Base-by-base conservation (phyloP, 2,113 vertebrate species). In the Semicossyphus pulcher region DNA sequence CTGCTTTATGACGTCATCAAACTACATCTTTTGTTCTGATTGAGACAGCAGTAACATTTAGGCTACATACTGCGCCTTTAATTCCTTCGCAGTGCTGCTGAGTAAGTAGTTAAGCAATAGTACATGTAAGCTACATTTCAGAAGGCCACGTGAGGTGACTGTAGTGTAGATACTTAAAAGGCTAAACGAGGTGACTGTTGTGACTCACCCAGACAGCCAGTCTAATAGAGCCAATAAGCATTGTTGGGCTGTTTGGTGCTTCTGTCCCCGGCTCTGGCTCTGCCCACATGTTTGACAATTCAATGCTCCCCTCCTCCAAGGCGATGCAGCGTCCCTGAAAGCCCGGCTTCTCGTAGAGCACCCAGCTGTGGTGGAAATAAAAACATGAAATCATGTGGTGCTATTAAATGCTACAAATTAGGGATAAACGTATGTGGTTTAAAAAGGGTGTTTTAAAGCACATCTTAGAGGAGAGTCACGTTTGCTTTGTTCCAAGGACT, bases 271-370 rank as follows among this genome's bases (percentile, higher is more conserved):
- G 16, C 11, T 7, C 86, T 28, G 89, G 80, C 58, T 94, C 86
- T 58, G 90, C 92, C 96, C 97, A 99, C 76, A 95, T 77, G 53
- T 95, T 94, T 76, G 90, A 54, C 25, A 98, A 82, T 52, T 98
- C 95, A 31, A 89, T 31, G 61, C 89, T 91, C 47, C 95, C 97
- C 91, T 99, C 97, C 77, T 98, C 97, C 89, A 99, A 51, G 2
- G 96, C 93, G 47, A 98, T 85, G 63, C 88, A 92, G 11, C 93
- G 93, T 0, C 97, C 97, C 90, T 96, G 94, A 87, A 97, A 99
- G 87, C 94, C 93, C 7, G 96, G 95, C 75, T 95, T 97, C 82
- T 98, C 96, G 58, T 96, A 97, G 12, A 99, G 91, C 81, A 99
- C 83, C 97, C 97, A 99, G 84, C 97, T 99, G 89, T 57, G 80